A percentile compares a stretch with the other conserved stretches of the same genome.
phyloP scores from a whole-genome alignment of 2,113 vertebrate genomes.

The Aviceda subcristata region DNA sequence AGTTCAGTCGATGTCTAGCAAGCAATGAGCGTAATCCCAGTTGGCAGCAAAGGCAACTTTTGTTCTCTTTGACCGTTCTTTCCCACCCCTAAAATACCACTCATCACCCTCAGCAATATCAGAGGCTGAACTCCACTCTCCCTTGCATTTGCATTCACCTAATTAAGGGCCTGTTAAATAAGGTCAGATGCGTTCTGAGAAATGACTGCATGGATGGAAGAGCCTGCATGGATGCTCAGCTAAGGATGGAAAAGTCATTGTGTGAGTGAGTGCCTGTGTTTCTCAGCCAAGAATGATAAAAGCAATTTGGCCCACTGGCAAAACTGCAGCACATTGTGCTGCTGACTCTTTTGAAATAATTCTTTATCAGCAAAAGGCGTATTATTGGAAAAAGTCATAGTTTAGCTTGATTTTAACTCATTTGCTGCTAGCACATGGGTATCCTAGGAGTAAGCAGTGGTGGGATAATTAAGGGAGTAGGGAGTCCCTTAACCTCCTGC shows the following conservation, averaged over 20 bases:
- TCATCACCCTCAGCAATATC: background rate
- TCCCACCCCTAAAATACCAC: background rate
- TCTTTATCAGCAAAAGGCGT: background rate
- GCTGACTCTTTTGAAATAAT: constrained; percentile 3
- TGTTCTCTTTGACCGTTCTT: background rate
- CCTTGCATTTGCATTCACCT: constrained; percentile 4
- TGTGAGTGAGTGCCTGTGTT: background rate
- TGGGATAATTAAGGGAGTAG: background rate
- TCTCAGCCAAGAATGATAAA: background rate
- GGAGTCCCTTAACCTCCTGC: background rate
- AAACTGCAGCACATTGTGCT: background rate
- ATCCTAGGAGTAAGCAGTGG: background rate
- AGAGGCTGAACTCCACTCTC: background rate
- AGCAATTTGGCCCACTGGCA: background rate
- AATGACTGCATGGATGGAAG: background rate
- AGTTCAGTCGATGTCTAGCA: background rate
- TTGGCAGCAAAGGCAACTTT: background rate
- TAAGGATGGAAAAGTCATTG: background rate
- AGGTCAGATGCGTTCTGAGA: constrained; percentile 21
- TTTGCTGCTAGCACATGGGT: background rate
- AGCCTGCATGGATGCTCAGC: background rate
- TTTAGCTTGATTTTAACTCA: background rate
- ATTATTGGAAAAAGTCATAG: background rate
- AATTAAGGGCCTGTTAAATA: constrained; percentile 48
- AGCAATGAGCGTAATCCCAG: background rate